A percentile compares a stretch with the other conserved stretches of the same genome.
Conservation (phyloP, 2,797 vertebrate species). For the Stomatorhinus walkeri region DNA sequence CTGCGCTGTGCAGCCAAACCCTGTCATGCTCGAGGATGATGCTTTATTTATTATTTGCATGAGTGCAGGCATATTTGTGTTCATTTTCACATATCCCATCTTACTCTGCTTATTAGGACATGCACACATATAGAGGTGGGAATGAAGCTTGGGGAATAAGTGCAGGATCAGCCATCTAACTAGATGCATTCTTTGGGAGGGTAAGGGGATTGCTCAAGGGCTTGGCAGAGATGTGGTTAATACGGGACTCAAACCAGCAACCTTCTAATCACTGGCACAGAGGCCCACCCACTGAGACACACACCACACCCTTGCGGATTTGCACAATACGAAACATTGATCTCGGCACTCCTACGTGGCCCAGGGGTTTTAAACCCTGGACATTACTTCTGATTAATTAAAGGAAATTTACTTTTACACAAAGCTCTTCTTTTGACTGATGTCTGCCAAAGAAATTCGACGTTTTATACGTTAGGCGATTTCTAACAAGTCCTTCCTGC, state of each 20-base stretch:
- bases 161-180: neutral
- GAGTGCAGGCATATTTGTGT: neutral
- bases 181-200: neutral
- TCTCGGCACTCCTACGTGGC: neutral
- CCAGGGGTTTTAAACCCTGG: neutral
- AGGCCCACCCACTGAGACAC: neutral
- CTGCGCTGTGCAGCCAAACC: neutral
- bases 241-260: neutral
- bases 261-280: neutral
- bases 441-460: neutral
- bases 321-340: neutral
- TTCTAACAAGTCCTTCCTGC: neutral
- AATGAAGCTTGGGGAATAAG: neutral
- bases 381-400: neutral
- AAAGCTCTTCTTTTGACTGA: neutral
- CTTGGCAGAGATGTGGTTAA: neutral
- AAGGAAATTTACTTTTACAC: neutral
- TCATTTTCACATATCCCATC: neutral
- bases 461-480: neutral
- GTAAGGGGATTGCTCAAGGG: neutral
- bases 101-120: neutral
- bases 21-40: neutral
- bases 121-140: neutral
- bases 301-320: neutral
- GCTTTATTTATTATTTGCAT: neutral